Conservation (phyloP, 92 coral and sea anemone genomes). For the Virgularia gustaviana region DNA sequence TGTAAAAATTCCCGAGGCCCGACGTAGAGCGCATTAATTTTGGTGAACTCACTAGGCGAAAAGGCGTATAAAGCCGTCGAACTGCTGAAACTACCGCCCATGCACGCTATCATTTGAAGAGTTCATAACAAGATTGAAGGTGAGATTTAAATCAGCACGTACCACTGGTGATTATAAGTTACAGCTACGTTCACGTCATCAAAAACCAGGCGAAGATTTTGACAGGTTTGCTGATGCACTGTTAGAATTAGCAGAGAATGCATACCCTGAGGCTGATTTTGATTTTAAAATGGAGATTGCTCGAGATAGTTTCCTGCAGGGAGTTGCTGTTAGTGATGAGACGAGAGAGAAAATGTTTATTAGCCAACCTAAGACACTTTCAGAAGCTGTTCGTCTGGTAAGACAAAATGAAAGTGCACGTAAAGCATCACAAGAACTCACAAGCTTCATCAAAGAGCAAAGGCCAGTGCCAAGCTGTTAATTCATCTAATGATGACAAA, state of each 20-base stretch:
- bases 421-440: not conserved
- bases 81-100: not conserved
- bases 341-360: slow-evolving; percentile 5
- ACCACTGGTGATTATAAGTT: slow-evolving; percentile 51
- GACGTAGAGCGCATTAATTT: too few species aligned
- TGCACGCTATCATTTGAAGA: too few species aligned
- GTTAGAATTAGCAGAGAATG: slow-evolving; percentile 55
- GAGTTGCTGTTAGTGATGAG: slow-evolving; percentile 16
- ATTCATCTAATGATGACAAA: slow-evolving; percentile 17
- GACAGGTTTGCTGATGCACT: slow-evolving; percentile 48
- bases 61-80: not conserved
- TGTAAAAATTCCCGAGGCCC: not conserved
- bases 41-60: too few species aligned
- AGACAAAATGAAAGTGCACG: slow-evolving; percentile 1
- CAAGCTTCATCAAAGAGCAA: not conserved
- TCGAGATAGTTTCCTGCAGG: slow-evolving; percentile 41
- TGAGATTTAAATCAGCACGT: slow-evolving; percentile 46
- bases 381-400: slow-evolving; percentile 4
- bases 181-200: slow-evolving; percentile 41
- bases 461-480: not conserved
- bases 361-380: slow-evolving; percentile 6
- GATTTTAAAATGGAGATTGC: slow-evolving; percentile 49
- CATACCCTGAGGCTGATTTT: slow-evolving; percentile 54
- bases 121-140: slow-evolving; percentile 1
- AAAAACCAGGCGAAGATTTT: slow-evolving; percentile 38